Base-by-base conservation (phyloP, 2,888 invertebrate genomes). In the Psylliodes chrysocephalus region DNA sequence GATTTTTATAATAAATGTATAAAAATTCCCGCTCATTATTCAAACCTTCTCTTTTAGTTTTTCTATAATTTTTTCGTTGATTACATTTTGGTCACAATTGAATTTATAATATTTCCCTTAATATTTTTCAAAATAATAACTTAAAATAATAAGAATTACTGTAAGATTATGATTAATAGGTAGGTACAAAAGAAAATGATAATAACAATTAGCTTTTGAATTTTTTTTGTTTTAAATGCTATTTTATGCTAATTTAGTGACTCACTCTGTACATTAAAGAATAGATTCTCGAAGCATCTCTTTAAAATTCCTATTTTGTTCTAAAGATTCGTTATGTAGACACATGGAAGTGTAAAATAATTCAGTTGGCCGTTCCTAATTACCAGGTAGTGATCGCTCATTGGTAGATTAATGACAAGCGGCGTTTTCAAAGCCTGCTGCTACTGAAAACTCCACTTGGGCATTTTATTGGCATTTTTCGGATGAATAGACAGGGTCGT, bases 381-480 rank as follows among this genome's bases (percentile, higher is more conserved):
- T 75, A 74, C 69, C 68, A 62, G 57, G 62, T 61, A 66, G 68
- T 66, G 68, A 76, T 75, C 73, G 68, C 53, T 75, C 74, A 73
- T 74, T 71, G 73, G 73, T 69, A 63, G 67, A 75, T 75, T 75
- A 71, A 75, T 73, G 74, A 73, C 64, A 52, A 64, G 75, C 77
- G 76, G 77, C 72, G 56, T 54, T 70, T 66, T 76, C 77, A 77
- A 77, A 77, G 77, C 55, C 73, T 66, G 68, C 73, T 71, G 77
- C 77, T 78, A 78, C 77, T 70, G 77, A 72, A 71, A 75, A 49
- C 49, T 71, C 69, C 64, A 66, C 65, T 70, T 64, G 68, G 69
- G 69, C 64, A 70, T 69, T 77, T 78, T 76, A 76, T 77, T 77
- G 78, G 76, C 75, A 77, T 77, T 75, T 77, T 75, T 74, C 60